Conservation (phyloP, 1,140 invertebrate genomes). For the Glossosoma conforme region DNA sequence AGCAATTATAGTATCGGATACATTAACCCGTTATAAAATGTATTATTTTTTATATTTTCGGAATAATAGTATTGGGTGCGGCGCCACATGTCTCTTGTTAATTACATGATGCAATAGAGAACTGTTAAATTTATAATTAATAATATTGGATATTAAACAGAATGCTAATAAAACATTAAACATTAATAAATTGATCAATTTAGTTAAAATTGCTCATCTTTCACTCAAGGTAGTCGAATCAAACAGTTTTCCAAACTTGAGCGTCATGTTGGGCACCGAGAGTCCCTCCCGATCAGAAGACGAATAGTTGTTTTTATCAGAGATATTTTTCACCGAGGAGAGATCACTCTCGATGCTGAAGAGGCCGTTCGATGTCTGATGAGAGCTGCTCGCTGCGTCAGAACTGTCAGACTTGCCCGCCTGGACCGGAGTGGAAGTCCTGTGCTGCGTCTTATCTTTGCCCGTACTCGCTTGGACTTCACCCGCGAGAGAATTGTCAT, state of each 20-base stretch:
- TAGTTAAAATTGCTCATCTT: conserved; percentile 11
- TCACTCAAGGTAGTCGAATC: conserved; percentile 28
- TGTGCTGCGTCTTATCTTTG: conserved; percentile 33
- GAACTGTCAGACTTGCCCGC: conserved; percentile 46
- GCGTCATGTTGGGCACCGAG: conserved; percentile 47
- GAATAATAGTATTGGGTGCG: too few species aligned
- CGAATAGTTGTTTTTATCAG: conserved; percentile 43
- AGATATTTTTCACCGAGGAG: conserved; percentile 49
- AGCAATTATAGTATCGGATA: too few species aligned
- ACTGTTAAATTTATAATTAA: too few species aligned
- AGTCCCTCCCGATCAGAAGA: conserved; percentile 44
- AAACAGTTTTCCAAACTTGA: conserved; percentile 39
- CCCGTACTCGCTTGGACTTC: conserved; percentile 36
- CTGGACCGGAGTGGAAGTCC: conserved; percentile 52
- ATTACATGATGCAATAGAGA: too few species aligned
- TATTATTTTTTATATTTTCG: too few species aligned
- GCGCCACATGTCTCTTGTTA: too few species aligned
- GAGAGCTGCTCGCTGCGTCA: conserved; percentile 39
- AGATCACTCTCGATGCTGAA: conserved; percentile 50
- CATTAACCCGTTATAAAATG: too few species aligned
- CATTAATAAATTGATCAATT: background rate
- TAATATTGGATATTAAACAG: too few species aligned
- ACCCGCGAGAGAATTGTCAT: conserved; percentile 31
- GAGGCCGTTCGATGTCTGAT: conserved; percentile 38
- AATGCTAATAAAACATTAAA: too few species aligned